Evolutionary conservation across 2,113 vertebrate genomes (phyloP).

Genomic region (Trachemys scripta): DNA sequence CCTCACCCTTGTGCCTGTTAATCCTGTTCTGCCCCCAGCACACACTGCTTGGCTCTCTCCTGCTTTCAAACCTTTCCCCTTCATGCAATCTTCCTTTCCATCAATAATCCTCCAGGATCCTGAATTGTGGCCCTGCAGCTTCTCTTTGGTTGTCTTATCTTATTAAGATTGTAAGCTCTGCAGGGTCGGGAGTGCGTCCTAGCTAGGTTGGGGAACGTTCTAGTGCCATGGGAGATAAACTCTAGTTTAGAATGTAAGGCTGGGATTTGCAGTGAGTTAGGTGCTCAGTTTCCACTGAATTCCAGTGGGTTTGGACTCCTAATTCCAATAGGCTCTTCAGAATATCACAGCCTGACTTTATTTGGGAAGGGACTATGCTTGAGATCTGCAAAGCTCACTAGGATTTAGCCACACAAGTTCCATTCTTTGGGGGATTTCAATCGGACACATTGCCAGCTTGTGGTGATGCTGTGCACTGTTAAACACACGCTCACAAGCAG

Average conservation of each 20-base stretch:
- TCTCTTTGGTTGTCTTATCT: neutral
- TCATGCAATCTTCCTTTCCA: neutral
- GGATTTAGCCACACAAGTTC: neutral
- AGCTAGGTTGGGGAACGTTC: neutral
- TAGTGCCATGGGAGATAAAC: neutral
- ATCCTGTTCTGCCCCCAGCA: neutral
- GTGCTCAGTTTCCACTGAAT: neutral
- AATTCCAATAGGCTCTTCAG: neutral
- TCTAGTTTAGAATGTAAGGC: neutral
- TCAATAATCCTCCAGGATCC: neutral
- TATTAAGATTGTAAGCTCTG: neutral
- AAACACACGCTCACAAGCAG: neutral
- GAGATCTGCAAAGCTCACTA: neutral
- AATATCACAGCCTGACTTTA: neutral
- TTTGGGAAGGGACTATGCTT: neutral
- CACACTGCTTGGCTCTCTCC: neutral
- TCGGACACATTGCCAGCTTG: neutral
- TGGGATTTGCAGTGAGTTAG: neutral
- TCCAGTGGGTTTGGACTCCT: neutral
- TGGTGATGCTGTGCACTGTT: neutral
- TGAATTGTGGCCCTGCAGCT: neutral
- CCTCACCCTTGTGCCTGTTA: neutral
- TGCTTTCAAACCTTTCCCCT: neutral
- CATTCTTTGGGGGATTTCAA: neutral
- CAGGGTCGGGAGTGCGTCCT: neutral